Base-by-base conservation (phyloP, 2,113 vertebrate genomes). In the Dicrurus megarhynchus region DNA sequence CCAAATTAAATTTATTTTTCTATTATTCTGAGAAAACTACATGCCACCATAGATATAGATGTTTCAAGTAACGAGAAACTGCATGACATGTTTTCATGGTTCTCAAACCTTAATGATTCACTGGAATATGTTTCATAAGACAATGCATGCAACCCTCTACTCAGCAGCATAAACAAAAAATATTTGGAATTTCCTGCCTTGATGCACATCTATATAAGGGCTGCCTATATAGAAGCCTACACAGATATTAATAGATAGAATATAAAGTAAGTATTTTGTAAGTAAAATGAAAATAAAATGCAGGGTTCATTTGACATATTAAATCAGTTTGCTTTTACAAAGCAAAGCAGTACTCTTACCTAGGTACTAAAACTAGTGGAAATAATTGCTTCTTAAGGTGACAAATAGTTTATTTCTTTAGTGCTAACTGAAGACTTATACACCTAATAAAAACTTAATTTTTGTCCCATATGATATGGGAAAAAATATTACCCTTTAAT, bases 91-190 rank as follows among this genome's bases (percentile, higher is more conserved):
- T 80, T 88, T 89, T 63, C 33, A 55, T 50, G 35, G 46, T 63
- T 85, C 42, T 41, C 12, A 50, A 55, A 57, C 21, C 90, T 81
- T 60, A 69, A 47, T 52, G 56, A 87, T 69, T 95, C 56, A 69
- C 10, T 37, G 64, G 23, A 96, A 63, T 44, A 89, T 71, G 76
- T 82, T 67, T 94, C 50, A 57, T 69, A 39, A 84, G 35, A 68
- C 32, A 63, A 55, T 33, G 12, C 20, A 39, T 44, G 26, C 32
- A 73, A 42, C 20, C 52, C 41, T 18, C 46, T 87, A 75, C 21
- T 75, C 46, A 78, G 37, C 30, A 50, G 33, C 22, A 33, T 22
- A n/a, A 41, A 44, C 23, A 84, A 79, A 47, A 84, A 89, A 46
- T 32, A 89, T 7, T 35, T 50, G 11, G 24, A n/a, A 74, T 22